Evolutionary conservation across 2,797 vertebrate genomes (phyloP).

Genomic region (Pseudomugil gertrudae): DNA sequence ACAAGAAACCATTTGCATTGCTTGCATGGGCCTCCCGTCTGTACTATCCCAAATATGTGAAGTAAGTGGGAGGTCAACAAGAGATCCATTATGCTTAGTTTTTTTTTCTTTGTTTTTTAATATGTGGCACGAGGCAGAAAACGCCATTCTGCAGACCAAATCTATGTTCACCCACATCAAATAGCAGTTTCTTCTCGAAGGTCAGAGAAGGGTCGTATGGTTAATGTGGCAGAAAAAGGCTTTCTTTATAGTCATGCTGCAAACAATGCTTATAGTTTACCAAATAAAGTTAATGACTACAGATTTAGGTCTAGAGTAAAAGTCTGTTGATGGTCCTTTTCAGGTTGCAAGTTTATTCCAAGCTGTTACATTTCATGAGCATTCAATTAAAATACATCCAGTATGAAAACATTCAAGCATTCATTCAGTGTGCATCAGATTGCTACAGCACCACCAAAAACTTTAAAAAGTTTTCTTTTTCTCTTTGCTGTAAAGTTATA

Average conservation of each 20-base stretch:
- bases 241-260: neutral
- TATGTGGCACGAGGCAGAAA: slow-evolving; percentile 38
- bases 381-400: slow-evolving; percentile 72
- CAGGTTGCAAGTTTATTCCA: slow-evolving; percentile 69
- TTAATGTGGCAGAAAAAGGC: neutral
- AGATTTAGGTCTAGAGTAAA: neutral
- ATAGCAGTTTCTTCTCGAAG: slow-evolving; percentile 10
- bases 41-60: slow-evolving; percentile 74
- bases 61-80: slow-evolving; percentile 78
- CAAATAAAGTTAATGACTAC: neutral
- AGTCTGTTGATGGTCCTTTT: neutral
- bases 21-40: slow-evolving; percentile 60
- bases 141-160: slow-evolving; percentile 38
- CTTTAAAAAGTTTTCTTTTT: slow-evolving; percentile 62
- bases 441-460: slow-evolving; percentile 65
- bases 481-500: slow-evolving; percentile 55
- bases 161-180: slow-evolving; percentile 27
- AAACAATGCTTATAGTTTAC: neutral
- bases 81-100: slow-evolving; percentile 72
- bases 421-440: slow-evolving; percentile 67
- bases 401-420: slow-evolving; percentile 74
- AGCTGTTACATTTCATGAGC: slow-evolving; percentile 68
- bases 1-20: slow-evolving; percentile 42
- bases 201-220: slow-evolving; percentile 10
- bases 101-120: slow-evolving; percentile 11